A percentile compares a stretch with the other conserved stretches of the same genome.
These are phyloP conservation scores for Dasypus novemcinctus DNA, from an alignment of 2,113 vertebrate genomes.

Conservation along the genomic window DNA sequence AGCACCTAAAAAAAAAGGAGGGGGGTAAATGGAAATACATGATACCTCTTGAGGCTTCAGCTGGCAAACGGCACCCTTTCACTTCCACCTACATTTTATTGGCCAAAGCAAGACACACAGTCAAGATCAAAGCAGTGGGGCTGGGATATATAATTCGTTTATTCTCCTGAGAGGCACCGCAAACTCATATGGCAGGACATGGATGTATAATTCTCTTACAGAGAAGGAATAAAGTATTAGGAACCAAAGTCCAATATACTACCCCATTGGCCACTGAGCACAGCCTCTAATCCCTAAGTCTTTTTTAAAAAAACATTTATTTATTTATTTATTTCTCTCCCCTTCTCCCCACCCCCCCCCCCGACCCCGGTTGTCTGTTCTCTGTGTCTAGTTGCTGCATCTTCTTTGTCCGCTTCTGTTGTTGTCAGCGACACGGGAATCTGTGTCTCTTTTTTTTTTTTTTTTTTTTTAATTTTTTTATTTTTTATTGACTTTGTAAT, in stretches of 20 bases:
- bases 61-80: background rate
- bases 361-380: too few relatives aligned
- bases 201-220: background rate
- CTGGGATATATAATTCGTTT: background rate
- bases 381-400: too few relatives aligned
- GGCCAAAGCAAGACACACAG: background rate
- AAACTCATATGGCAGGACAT: background rate
- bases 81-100: too few relatives aligned
- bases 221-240: slow-evolving; percentile 31
- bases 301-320: too few relatives aligned
- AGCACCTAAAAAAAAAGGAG: background rate
- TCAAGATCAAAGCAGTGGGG: background rate
- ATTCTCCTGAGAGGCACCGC: background rate
- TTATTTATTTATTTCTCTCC: too few relatives aligned
- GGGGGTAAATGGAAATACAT: background rate
- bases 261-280: background rate
- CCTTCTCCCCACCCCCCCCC: too few relatives aligned
- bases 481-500: too few relatives aligned
- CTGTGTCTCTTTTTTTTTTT: too few relatives aligned
- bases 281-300: background rate
- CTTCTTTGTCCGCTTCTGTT: too few relatives aligned
- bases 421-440: too few relatives aligned
- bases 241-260: background rate
- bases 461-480: too few relatives aligned
- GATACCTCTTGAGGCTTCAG: background rate